These are phyloP conservation scores for Cataglyphis hispanica DNA, from an alignment of 1,140 invertebrate genomes.

Conservation along the genomic window DNA sequence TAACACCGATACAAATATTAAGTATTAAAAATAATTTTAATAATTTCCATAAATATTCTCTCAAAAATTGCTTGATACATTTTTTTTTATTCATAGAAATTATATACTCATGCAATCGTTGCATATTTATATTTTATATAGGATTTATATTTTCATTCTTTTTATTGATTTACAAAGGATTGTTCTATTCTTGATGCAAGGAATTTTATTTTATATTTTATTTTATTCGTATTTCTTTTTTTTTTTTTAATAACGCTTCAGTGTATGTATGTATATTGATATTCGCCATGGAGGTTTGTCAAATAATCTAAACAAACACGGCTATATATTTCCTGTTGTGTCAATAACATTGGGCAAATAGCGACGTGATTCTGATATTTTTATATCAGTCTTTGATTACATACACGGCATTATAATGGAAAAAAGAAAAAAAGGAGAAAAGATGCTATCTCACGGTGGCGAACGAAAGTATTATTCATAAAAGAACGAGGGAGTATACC, in stretches of 20 bases:
- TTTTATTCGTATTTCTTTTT: not conserved
- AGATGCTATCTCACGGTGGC: not conserved
- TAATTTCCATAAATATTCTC: not conserved
- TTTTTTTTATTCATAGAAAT: conserved; percentile 9
- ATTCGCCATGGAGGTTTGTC: not conserved
- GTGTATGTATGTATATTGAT: not conserved
- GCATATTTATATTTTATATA: conserved; percentile 13
- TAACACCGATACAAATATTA: not conserved
- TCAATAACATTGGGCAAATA: conserved; percentile 52
- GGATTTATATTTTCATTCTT: not conserved
- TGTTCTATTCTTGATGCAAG: not conserved
- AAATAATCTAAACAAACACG: conserved; percentile 17
- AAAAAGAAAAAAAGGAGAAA: conserved; percentile 26
- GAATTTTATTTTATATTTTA: not conserved
- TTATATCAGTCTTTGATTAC: conserved; percentile 35
- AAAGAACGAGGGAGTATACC: conserved; percentile 39
- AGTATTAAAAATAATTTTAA: not conserved
- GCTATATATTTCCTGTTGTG: conserved; percentile 16
- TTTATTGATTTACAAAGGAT: conserved; percentile 2
- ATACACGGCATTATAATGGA: not conserved
- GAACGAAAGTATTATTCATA: conserved; percentile 39
- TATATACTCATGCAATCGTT: not conserved
- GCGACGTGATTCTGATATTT: conserved; percentile 37
- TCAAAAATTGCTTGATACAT: not conserved
- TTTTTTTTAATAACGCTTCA: not conserved